Evolutionary conservation across 2,113 vertebrate species (phyloP).

Genomic region (Cochlearius cochlearius): DNA sequence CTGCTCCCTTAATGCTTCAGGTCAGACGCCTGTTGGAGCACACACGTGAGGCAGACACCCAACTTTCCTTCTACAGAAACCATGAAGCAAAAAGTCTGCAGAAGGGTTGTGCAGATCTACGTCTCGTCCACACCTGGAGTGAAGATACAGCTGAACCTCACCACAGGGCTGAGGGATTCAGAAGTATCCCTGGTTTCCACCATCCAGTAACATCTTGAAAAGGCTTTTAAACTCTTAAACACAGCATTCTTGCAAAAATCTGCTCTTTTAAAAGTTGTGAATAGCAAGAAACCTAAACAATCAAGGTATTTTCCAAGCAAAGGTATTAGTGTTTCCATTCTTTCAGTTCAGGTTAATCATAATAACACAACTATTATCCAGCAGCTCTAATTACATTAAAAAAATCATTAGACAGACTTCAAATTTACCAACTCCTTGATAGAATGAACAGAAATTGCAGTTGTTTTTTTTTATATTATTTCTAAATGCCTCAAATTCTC

Average conservation of each 20-base stretch:
- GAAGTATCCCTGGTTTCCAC: not conserved
- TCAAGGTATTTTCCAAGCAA: not conserved
- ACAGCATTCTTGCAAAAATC: not conserved
- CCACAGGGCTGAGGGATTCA: not conserved
- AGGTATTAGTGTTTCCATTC: not conserved
- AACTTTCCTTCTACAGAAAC: not conserved
- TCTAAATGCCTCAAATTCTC: not conserved
- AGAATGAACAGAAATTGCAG: not conserved
- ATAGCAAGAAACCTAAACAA: not conserved
- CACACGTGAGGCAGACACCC: fast-evolving
- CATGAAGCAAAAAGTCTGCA: not conserved
- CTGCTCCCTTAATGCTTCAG: not conserved
- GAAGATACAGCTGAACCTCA: not conserved
- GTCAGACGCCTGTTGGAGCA: not conserved
- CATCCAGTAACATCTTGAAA: not conserved
- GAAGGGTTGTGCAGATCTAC: not conserved
- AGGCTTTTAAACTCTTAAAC: not conserved
- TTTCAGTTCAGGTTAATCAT: not conserved
- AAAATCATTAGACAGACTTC: not conserved
- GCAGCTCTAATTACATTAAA: not conserved
- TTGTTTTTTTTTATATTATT: not conserved
- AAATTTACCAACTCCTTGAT: not conserved
- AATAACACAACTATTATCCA: not conserved
- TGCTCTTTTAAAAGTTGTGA: not conserved
- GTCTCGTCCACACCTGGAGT: not conserved